Evolutionary conservation across 2,888 invertebrate genomes (phyloP), one percentile per base, ranked within the genome.

Genomic region (Helleia helle): DNA sequence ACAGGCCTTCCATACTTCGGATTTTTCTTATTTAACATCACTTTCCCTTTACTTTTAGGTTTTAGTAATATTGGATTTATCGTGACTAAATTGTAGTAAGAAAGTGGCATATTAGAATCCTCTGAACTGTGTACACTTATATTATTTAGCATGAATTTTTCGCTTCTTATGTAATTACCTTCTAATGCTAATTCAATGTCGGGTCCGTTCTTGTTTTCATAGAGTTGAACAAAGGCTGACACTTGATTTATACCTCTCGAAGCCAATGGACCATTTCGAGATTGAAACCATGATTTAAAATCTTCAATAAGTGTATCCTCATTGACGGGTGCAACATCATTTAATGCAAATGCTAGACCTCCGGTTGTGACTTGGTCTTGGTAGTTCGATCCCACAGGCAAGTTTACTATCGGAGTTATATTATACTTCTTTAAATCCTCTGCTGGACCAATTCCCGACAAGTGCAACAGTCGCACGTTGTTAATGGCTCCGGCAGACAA

Each of bases 311-410:
- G 51, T 51, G 76, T 64, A 26, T 48, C 56, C 52, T 83, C 81
- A 34, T 59, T 61, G 1, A 80, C 64, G 11, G 65, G 57, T 1
- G 70, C 50, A 3, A 75, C 67, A 29, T 84, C 81, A 36, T 58
- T 71, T 3, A 85, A 45, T 8, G 62, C 54, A 47, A 85, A 84
- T 1, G 85, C 68, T 39, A 85, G 57, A 12, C 85, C 85, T 8
- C 83, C 83, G 14, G 72, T 73, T 1, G 77, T 71, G 0, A 85
- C 80, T 54, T 85, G 85, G 51, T 85, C 85, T 62, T 76, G 80
- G 54, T 81, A 85, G 49, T 79, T 74, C 4, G 60, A 46, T 1
- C 85, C 85, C 1, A 85, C 83, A 2, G 84, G 85, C 9, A 81
- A 60, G 40, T 81, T 65, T 1, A 69, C 46, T 7, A 76, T 41